Conservation (phyloP, 2,888 invertebrate species). For the Pyrgus malvae region DNA sequence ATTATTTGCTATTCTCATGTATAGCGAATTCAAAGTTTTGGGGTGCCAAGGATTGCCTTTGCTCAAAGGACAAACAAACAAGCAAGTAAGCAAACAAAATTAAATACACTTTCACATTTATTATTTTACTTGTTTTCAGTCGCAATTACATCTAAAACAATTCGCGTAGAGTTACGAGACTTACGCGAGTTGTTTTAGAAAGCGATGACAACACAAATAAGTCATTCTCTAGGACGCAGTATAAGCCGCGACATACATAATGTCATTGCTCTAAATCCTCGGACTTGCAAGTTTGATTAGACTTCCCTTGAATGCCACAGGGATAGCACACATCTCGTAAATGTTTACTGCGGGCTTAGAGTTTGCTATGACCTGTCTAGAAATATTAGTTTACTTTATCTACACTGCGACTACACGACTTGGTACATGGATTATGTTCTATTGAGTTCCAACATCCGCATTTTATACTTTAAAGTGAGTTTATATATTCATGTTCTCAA, state of each 20-base stretch:
- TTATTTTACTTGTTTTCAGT: too few relatives aligned
- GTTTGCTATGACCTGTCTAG: constrained; percentile 28
- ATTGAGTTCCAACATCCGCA: too few relatives aligned
- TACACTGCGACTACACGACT: background rate
- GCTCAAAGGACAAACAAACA: too few relatives aligned
- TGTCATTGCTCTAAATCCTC: constrained; percentile 46
- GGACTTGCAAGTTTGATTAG: constrained; percentile 60
- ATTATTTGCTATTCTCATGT: too few relatives aligned
- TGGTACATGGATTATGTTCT: too few relatives aligned
- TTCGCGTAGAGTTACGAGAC: background rate
- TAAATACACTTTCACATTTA: too few relatives aligned
- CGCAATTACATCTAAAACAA: background rate
- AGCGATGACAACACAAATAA: constrained; percentile 10
- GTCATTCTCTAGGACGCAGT: constrained; percentile 10
- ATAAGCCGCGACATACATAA: constrained; percentile 40
- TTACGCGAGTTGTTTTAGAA: background rate
- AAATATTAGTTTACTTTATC: constrained; percentile 26
- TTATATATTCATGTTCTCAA: too few relatives aligned
- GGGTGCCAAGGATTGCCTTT: too few relatives aligned
- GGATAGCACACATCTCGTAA: constrained; percentile 44
- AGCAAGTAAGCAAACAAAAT: too few relatives aligned
- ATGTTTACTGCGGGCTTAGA: constrained; percentile 48
- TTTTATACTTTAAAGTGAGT: too few relatives aligned
- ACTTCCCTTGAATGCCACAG: constrained; percentile 38
- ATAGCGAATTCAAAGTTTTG: too few relatives aligned